A percentile compares a stretch with the other conserved stretches of the same genome.
These are phyloP conservation scores for Corythoichthys haematopterus DNA, from an alignment of 2,113 vertebrate species.

Conservation along the genomic window DNA sequence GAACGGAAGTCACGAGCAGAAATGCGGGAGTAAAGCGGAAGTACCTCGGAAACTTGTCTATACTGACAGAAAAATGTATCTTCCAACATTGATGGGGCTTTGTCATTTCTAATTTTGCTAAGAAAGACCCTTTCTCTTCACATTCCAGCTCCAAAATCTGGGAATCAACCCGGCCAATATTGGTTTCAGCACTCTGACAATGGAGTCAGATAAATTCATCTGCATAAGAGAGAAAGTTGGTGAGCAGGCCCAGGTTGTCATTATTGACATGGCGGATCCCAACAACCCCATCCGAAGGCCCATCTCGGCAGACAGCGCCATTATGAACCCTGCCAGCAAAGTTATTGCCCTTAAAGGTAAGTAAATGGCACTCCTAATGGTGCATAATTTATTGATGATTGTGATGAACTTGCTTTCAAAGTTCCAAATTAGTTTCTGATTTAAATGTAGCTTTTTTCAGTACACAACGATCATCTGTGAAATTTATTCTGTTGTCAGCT, in stretches of 20 bases:
- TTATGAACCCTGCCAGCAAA: conserved; percentile 99
- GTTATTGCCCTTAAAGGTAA: conserved; percentile 99
- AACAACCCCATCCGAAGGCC: conserved; percentile 96
- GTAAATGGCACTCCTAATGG: conserved; percentile 6
- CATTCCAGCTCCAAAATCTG: conserved; percentile 92
- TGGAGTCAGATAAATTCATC: conserved; percentile 99
- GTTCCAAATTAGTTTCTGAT: conserved; percentile 8
- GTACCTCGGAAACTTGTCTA: neutral
- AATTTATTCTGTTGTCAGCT: conserved; percentile 43
- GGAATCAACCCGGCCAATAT: conserved; percentile 99
- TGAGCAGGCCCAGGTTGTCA: conserved; percentile 97
- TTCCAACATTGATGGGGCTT: neutral
- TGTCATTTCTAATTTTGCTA: neutral
- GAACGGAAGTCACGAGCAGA: no score
- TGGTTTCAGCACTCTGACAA: conserved; percentile 96
- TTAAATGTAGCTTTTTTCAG: conserved; percentile 27
- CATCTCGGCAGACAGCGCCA: conserved; percentile 97
- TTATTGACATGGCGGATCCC: conserved; percentile 97
- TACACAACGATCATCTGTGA: conserved; percentile 44
- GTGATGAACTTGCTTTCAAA: conserved; percentile 8
- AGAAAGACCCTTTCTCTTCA: neutral
- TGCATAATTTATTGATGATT: conserved; percentile 11
- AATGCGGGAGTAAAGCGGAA: no score
- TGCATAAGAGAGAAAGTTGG: conserved; percentile 98
- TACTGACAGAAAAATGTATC: neutral